Conservation (phyloP, 2,888 invertebrate genomes). For the Hydrotaea cyrtoneurina region DNA sequence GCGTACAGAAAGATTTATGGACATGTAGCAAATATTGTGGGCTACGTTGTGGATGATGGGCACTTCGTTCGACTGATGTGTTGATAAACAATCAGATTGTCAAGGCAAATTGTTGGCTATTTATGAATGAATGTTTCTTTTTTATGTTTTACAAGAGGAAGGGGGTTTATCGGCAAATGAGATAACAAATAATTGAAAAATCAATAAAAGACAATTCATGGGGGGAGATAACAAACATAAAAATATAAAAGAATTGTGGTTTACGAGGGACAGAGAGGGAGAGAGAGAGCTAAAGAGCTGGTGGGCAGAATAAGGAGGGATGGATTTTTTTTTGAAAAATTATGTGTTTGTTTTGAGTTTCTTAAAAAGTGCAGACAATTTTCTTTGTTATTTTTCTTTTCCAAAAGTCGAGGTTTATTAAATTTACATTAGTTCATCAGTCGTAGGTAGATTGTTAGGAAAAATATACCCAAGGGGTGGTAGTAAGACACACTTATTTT, state of each 20-base stretch:
- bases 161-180: constrained; percentile 41
- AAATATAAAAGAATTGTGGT: too few species aligned
- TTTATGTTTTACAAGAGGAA: neutral
- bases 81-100: constrained; percentile 48
- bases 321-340: neutral
- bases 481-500: neutral
- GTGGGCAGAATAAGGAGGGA: constrained; percentile 22
- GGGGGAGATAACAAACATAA: too few species aligned
- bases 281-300: too few species aligned
- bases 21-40: constrained; percentile 50
- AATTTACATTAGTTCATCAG: neutral
- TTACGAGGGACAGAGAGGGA: constrained; percentile 11
- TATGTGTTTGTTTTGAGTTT: neutral
- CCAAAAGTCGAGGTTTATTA: neutral
- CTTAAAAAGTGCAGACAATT: neutral
- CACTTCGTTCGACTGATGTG: constrained; percentile 36
- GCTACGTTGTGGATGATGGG: neutral
- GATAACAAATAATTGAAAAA: constrained; percentile 49
- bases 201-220: neutral
- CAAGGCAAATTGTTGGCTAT: neutral
- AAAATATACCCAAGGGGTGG: too few species aligned
- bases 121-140: neutral
- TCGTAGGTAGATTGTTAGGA: too few species aligned
- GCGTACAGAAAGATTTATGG: constrained; percentile 24
- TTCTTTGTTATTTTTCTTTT: neutral